Percentiles rank a stretch among this genome's conserved stretches.
These are phyloP conservation scores for Sycobia sp. DNA, from an alignment of 1,140 invertebrate species.

Conservation along the genomic window DNA sequence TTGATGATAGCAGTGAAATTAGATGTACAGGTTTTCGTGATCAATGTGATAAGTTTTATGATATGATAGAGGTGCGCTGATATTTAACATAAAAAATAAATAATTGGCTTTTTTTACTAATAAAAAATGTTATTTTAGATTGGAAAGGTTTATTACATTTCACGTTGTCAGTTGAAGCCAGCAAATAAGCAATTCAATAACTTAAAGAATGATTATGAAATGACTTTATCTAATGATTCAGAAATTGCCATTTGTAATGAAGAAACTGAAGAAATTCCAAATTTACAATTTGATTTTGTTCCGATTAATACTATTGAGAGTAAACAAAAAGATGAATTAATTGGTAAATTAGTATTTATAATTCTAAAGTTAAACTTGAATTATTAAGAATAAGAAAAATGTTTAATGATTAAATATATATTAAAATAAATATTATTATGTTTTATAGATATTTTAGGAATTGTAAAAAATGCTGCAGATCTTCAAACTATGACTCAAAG, in stretches of 20 bases:
- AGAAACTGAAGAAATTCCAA: slow-evolving; percentile 71
- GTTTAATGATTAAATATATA: not conserved
- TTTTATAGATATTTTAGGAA: slow-evolving; percentile 84
- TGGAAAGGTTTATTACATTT: slow-evolving; percentile 88
- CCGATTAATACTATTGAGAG: slow-evolving; percentile 77
- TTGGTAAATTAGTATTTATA: slow-evolving; percentile 70
- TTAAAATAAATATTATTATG: slow-evolving; percentile 5
- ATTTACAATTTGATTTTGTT: slow-evolving; percentile 82
- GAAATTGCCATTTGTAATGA: slow-evolving; percentile 74
- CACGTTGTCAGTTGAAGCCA: slow-evolving; percentile 79
- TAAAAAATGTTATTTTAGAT: slow-evolving; percentile 60
- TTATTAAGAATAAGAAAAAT: slow-evolving; percentile 31
- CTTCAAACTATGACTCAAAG: slow-evolving; percentile 73
- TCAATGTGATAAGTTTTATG: slow-evolving; percentile 87
- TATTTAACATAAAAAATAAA: not conserved
- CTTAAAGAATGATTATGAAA: slow-evolving; percentile 94
- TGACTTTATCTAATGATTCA: slow-evolving; percentile 85
- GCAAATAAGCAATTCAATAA: slow-evolving; percentile 89
- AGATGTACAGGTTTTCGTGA: slow-evolving; percentile 92
- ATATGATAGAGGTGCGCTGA: slow-evolving; percentile 79
- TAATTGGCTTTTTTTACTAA: slow-evolving; percentile 1
- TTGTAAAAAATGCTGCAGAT: slow-evolving; percentile 80
- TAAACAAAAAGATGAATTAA: slow-evolving; percentile 68
- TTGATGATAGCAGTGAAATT: slow-evolving; percentile 95
- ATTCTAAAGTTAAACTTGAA: slow-evolving; percentile 1